Percentiles rank a stretch among this genome's conserved stretches.
Conservation (phyloP, 2,888 invertebrate species). For the Limnephilus rhombicus region DNA sequence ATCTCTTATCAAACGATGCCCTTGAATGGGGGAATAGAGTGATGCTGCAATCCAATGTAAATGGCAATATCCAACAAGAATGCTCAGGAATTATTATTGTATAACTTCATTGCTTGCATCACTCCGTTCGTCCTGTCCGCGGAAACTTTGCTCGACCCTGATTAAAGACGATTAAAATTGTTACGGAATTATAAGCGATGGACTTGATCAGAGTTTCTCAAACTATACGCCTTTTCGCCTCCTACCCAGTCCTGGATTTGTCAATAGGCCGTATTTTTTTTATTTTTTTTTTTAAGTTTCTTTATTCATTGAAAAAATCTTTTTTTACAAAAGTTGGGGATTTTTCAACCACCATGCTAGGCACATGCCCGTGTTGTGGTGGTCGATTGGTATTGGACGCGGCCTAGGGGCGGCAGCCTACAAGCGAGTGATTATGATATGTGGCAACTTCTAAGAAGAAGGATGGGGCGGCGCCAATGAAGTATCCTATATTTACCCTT, state of each 20-base stretch:
- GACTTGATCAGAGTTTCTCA: neutral
- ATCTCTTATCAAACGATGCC: neutral
- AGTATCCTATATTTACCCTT: no score
- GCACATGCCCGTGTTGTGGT: no score
- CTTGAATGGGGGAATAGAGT: neutral
- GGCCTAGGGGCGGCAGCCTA: no score
- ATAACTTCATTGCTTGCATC: slow-evolving; percentile 1
- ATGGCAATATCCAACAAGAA: slow-evolving; percentile 10
- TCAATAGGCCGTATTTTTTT: no score
- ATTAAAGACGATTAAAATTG: slow-evolving; percentile 26
- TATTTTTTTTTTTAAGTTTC: no score
- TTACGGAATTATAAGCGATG: slow-evolving; percentile 6
- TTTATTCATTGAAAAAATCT: no score
- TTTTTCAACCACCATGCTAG: no score
- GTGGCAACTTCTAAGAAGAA: no score
- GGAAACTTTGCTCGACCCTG: slow-evolving; percentile 18
- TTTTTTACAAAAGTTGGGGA: no score
- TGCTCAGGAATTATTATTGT: neutral
- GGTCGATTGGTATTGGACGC: no score
- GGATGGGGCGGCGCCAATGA: no score
- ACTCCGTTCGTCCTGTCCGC: neutral
- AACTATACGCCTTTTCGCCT: neutral
- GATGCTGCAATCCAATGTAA: slow-evolving; percentile 37
- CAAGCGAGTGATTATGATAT: no score
- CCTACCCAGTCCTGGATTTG: neutral